Evolutionary conservation across 2,888 invertebrate species (phyloP).

Genomic region (Drosophila setosimentum): DNA sequence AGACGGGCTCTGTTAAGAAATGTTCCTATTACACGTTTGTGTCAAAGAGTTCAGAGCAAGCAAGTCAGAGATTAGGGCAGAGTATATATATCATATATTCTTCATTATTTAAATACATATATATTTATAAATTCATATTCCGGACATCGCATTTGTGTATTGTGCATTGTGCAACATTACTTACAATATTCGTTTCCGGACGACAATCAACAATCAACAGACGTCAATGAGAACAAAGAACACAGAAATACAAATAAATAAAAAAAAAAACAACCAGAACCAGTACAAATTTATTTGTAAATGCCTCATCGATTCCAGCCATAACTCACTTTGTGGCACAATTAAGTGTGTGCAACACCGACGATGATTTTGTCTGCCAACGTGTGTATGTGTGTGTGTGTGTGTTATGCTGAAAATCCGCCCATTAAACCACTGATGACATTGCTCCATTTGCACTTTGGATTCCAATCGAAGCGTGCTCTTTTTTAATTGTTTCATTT

Average conservation of each 20-base stretch:
- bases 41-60: neutral
- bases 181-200: conserved; percentile 39
- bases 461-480: conserved; percentile 13
- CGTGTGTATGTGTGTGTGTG: neutral
- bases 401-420: conserved; percentile 5
- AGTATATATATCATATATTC: too few relatives aligned
- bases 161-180: conserved; percentile 20
- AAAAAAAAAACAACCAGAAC: neutral
- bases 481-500: conserved; percentile 74
- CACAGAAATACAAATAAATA: neutral
- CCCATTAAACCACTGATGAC: conserved; percentile 52
- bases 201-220: conserved; percentile 23
- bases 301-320: conserved; percentile 52
- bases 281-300: conserved; percentile 17
- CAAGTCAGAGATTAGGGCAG: neutral
- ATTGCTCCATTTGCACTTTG: conserved; percentile 68
- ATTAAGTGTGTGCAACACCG: conserved; percentile 60
- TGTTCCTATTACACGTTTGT: neutral
- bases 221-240: neutral
- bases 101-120: too few relatives aligned
- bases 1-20: neutral
- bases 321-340: conserved; percentile 74
- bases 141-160: too few relatives aligned
- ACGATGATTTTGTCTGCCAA: conserved; percentile 1
- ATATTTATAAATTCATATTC: too few relatives aligned